Conservation (phyloP, 2,888 invertebrate genomes). For the Phalangium opilio region DNA sequence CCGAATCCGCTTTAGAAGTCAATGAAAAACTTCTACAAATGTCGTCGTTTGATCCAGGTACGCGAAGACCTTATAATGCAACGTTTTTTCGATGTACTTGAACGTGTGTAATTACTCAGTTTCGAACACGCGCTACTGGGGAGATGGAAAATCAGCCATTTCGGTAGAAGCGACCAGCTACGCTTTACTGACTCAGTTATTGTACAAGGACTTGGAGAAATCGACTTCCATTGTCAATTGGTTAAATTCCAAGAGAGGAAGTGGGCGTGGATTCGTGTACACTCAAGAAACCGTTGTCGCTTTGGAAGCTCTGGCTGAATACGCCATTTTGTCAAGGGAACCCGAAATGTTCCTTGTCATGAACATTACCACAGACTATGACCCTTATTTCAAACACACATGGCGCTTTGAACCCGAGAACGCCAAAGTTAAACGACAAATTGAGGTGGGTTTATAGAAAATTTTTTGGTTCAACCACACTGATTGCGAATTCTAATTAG, state of each 20-base stretch:
- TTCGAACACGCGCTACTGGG: constrained; percentile 8
- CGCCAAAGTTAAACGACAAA: too few species aligned
- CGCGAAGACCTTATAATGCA: too few species aligned
- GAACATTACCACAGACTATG: constrained; percentile 18
- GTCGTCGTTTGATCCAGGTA: constrained; percentile 9
- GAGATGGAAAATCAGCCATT: constrained; percentile 1
- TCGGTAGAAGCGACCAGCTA: constrained; percentile 22
- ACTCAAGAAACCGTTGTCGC: constrained; percentile 29
- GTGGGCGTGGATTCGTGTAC: constrained; percentile 28
- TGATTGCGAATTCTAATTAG: too few species aligned
- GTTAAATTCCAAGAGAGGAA: constrained; percentile 24
- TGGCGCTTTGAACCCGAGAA: too few species aligned
- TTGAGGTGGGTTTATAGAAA: too few species aligned
- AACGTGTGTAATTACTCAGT: too few species aligned
- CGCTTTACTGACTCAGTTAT: constrained; percentile 16
- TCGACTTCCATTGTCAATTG: constrained; percentile 23
- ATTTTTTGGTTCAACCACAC: too few species aligned
- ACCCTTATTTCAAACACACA: constrained; percentile 12
- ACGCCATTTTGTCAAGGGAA: constrained; percentile 23
- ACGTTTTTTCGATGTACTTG: too few species aligned
- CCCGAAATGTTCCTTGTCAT: constrained; percentile 16
- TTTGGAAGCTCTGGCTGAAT: constrained; percentile 29
- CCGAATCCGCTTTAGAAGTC: constrained; percentile 7
- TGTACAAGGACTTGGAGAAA: constrained; percentile 8
- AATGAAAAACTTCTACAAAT: constrained; percentile 8